A percentile compares a stretch with the other conserved stretches of the same genome.
Evolutionary conservation across 2,113 vertebrate species (phyloP).

Genomic region (Triplophysa rosa): DNA sequence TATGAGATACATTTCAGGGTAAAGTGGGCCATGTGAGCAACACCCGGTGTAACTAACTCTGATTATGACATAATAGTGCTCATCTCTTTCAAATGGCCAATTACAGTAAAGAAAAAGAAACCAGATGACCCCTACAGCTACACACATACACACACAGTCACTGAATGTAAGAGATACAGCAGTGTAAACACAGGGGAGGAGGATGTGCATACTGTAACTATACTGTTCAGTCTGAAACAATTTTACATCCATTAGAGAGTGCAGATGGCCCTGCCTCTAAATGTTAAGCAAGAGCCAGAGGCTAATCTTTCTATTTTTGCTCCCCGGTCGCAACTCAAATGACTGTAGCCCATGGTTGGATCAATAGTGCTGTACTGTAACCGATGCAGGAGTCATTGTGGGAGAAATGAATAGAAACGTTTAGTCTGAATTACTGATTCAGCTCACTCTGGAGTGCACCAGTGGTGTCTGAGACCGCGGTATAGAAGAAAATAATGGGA

Average conservation of each 20-base stretch:
- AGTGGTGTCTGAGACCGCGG: constrained; percentile 14
- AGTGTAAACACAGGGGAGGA: background rate
- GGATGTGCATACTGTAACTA: background rate
- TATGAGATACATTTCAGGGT: constrained; percentile 21
- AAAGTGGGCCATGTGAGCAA: constrained; percentile 20
- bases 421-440: constrained; percentile 34
- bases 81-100: constrained; percentile 41
- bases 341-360: constrained; percentile 27
- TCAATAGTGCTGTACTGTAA: constrained; percentile 37
- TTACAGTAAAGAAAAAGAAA: constrained; percentile 37
- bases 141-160: background rate
- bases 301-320: constrained; percentile 30
- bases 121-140: background rate
- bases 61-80: constrained; percentile 27
- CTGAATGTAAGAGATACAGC: background rate
- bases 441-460: constrained; percentile 44
- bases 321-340: constrained; percentile 14
- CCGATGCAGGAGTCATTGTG: constrained; percentile 9
- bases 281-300: constrained; percentile 3
- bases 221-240: background rate
- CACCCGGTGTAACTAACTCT: constrained; percentile 12
- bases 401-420: constrained; percentile 13
- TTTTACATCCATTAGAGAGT: background rate
- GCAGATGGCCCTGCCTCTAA: background rate
- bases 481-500: constrained; percentile 21